Percentiles rank a stretch among this genome's conserved stretches.
Evolutionary conservation across 2,797 vertebrate species (phyloP).

Genomic region (Meriones psammophilus): DNA sequence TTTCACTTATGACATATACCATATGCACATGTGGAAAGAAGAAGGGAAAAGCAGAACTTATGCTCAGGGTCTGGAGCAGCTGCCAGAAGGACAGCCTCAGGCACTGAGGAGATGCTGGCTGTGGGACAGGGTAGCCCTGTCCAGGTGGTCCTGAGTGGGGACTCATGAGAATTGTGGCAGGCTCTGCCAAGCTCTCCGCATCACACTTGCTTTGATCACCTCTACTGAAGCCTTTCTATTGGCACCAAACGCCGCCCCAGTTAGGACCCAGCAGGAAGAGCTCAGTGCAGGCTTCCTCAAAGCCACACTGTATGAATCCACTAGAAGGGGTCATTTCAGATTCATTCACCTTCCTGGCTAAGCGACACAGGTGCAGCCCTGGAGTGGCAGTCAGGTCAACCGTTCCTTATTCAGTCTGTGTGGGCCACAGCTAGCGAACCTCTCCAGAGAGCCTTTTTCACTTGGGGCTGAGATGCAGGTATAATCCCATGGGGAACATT

Average conservation of each 20-base stretch:
- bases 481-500: neutral
- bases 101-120: accelerated
- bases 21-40: neutral
- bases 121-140: neutral
- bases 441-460: neutral
- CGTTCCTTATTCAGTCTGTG: too few species aligned
- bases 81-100: neutral
- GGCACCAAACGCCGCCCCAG: neutral
- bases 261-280: neutral
- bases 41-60: neutral
- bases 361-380: neutral
- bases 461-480: neutral
- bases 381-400: too few species aligned
- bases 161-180: neutral
- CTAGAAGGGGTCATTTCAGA: neutral
- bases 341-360: neutral
- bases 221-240: accelerated
- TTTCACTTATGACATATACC: neutral
- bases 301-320: accelerated
- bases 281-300: neutral
- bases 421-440: neutral
- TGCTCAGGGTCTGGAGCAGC: too few species aligned
- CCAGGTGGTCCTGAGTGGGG: neutral
- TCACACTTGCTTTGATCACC: neutral
- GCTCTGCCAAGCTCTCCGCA: neutral